A percentile compares a stretch with the other conserved stretches of the same genome.
phyloP scores from a whole-genome alignment of 2,888 invertebrate genomes.

The Polymixis flavicincta region DNA sequence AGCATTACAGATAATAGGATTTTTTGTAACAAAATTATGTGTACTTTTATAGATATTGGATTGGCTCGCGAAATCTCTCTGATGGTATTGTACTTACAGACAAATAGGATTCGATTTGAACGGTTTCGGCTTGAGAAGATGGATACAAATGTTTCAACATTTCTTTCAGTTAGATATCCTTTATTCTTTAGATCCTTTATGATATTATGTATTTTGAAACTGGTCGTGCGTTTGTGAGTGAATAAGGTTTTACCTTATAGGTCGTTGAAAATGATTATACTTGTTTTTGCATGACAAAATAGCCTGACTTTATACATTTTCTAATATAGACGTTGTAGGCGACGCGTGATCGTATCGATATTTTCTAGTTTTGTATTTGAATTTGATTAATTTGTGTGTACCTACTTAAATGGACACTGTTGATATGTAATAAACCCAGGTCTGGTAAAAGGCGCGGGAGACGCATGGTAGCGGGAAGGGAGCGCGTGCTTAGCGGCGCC shows the following conservation, averaged over 20 bases:
- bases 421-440: too few relatives aligned
- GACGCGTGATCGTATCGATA: too few relatives aligned
- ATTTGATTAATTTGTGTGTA: too few relatives aligned
- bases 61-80: conserved; percentile 48
- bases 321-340: too few relatives aligned
- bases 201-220: conserved; percentile 11
- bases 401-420: too few relatives aligned
- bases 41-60: conserved; percentile 55
- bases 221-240: neutral
- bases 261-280: neutral
- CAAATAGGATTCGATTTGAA: conserved; percentile 56
- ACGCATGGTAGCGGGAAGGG: too few relatives aligned
- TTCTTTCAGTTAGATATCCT: conserved; percentile 21
- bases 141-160: conserved; percentile 37
- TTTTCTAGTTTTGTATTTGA: too few relatives aligned
- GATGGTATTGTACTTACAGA: conserved; percentile 54
- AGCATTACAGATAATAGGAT: conserved; percentile 54
- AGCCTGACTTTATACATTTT: too few relatives aligned
- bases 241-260: neutral
- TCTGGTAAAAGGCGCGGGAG: too few relatives aligned
- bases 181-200: conserved; percentile 18
- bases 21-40: conserved; percentile 51
- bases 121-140: conserved; percentile 27
- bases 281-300: neutral
- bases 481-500: too few relatives aligned